Conservation (phyloP, 1,140 invertebrate genomes). For the Caenorhabditis elegans region DNA sequence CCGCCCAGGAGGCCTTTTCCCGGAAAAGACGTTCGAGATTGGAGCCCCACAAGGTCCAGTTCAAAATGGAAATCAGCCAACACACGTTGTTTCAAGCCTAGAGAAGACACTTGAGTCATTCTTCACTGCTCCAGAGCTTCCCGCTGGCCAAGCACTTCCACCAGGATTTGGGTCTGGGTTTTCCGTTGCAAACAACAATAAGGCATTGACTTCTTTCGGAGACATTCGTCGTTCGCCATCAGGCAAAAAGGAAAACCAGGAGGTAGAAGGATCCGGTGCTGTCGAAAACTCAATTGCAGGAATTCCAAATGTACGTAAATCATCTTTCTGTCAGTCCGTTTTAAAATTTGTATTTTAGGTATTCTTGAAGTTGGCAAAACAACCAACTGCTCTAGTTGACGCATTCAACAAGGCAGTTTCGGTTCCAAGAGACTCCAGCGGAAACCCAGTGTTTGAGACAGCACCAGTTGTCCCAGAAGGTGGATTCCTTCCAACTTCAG, state of each 20-base stretch:
- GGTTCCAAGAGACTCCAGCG: not conserved
- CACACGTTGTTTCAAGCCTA: slow-evolving; percentile 49
- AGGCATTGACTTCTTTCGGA: slow-evolving; percentile 32
- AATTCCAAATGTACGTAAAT: slow-evolving; percentile 54
- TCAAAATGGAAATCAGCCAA: slow-evolving; percentile 38
- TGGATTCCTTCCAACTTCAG: slow-evolving; percentile 59
- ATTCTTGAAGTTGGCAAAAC: slow-evolving; percentile 58
- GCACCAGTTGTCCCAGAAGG: slow-evolving; percentile 61
- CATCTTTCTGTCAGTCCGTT: not conserved
- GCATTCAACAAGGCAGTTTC: not conserved
- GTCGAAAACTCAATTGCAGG: slow-evolving; percentile 57
- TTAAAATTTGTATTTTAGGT: slow-evolving; percentile 8
- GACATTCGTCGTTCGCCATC: slow-evolving; percentile 27
- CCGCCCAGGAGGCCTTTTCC: slow-evolving; percentile 64
- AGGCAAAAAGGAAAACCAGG: not conserved
- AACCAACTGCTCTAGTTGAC: slow-evolving; percentile 21
- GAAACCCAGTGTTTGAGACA: slow-evolving; percentile 29
- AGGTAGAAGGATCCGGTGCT: slow-evolving; percentile 48
- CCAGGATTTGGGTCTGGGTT: slow-evolving; percentile 63
- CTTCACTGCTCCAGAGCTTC: slow-evolving; percentile 61
- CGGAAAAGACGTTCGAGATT: slow-evolving; percentile 65
- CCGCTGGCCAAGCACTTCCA: slow-evolving; percentile 50
- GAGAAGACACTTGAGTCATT: slow-evolving; percentile 62
- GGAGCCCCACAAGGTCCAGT: slow-evolving; percentile 31
- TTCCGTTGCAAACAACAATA: slow-evolving; percentile 57